A percentile compares a stretch with the other conserved stretches of the same genome.
phyloP scores from a whole-genome alignment of 2,888 invertebrate genomes.

The Morinoia aosen region DNA sequence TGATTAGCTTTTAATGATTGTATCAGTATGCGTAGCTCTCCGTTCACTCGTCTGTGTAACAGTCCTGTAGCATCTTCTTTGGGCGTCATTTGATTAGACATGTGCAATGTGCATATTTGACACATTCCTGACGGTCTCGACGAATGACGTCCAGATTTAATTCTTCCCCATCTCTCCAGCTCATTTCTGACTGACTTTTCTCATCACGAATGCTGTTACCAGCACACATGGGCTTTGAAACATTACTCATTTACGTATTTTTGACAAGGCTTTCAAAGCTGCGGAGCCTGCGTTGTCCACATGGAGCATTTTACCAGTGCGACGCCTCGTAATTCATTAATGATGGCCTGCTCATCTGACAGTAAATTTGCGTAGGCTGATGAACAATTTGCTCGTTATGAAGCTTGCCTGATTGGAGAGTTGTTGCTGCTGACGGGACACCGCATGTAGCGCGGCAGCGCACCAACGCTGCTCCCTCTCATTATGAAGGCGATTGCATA shows the following conservation, averaged over 20 bases:
- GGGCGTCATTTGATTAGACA: background rate
- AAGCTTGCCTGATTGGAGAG: constrained; percentile 42
- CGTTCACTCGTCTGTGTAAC: no score
- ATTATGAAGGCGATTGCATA: constrained; percentile 10
- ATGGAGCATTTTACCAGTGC: background rate
- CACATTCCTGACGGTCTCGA: background rate
- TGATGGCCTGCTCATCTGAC: constrained; percentile 40
- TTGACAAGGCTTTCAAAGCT: background rate
- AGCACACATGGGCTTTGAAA: background rate
- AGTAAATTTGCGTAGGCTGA: constrained; percentile 45
- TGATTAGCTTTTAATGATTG: no score
- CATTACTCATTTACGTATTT: background rate
- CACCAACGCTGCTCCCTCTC: background rate
- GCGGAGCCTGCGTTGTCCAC: background rate
- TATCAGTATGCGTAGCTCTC: no score
- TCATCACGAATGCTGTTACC: background rate
- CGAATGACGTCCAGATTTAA: background rate
- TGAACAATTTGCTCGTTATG: constrained; percentile 46
- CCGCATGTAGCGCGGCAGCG: background rate
- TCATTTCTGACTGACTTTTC: background rate
- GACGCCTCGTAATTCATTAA: constrained; percentile 19
- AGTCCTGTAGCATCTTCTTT: background rate
- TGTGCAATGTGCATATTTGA: background rate
- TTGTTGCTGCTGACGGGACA: background rate
- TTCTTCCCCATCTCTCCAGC: background rate